phyloP scores from a whole-genome alignment of 2,888 invertebrate species.

The Hoplodrina ambigua region DNA sequence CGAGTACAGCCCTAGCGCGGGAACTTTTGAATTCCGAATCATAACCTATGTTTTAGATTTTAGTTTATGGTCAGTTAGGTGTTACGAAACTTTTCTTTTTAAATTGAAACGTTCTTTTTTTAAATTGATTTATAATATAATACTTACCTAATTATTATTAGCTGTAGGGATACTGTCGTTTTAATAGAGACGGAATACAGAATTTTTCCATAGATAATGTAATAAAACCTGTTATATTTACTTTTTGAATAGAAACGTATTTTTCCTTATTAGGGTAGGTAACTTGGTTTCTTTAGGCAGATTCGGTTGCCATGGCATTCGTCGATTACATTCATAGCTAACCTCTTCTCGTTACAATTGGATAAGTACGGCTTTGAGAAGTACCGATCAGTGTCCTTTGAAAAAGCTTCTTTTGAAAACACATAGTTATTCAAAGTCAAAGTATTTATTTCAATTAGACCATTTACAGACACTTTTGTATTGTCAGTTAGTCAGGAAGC shows the following conservation, averaged over 20 bases:
- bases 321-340: slow-evolving; percentile 10
- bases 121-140: neutral
- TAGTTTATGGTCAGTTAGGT: neutral
- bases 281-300: slow-evolving; percentile 26
- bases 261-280: slow-evolving; percentile 19
- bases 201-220: neutral
- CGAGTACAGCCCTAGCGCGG: slow-evolving; percentile 60
- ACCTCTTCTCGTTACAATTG: neutral
- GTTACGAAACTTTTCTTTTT: neutral
- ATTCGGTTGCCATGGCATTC: slow-evolving; percentile 16
- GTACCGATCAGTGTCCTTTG: slow-evolving; percentile 7
- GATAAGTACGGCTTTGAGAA: slow-evolving; percentile 5
- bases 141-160: no score
- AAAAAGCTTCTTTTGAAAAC: neutral
- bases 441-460: no score
- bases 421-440: no score
- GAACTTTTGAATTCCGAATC: slow-evolving; percentile 37
- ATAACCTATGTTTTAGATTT: slow-evolving; percentile 38
- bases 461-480: no score
- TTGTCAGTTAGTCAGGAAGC: no score
- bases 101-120: neutral
- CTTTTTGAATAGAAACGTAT: neutral
- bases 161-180: neutral
- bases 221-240: neutral
- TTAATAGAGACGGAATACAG: neutral